Conservation (phyloP, 2,113 vertebrate genomes). For the Ageneiosus marmoratus region DNA sequence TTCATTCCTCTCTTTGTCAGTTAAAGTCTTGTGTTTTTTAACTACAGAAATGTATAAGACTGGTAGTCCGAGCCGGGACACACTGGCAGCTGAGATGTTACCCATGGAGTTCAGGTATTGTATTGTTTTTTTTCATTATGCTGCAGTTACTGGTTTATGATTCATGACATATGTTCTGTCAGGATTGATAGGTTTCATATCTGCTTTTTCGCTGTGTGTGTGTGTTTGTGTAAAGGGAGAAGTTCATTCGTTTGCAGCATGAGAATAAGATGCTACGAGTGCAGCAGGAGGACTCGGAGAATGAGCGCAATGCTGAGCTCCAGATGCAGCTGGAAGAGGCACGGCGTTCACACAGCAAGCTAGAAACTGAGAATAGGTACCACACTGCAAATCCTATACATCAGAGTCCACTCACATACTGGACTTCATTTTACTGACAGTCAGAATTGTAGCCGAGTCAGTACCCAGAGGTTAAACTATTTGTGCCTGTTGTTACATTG, state of each 20-base stretch:
- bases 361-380: conserved; percentile 88
- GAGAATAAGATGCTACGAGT: conserved; percentile 96
- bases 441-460: background rate
- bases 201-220: background rate
- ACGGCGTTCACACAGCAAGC: conserved; percentile 79
- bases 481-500: background rate
- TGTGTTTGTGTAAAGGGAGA: conserved; percentile 75
- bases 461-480: background rate
- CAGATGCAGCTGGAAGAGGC: conserved; percentile 86
- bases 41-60: conserved; percentile 69
- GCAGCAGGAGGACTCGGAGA: conserved; percentile 88
- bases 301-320: conserved; percentile 81
- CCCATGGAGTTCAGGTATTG: conserved; percentile 89
- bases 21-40: background rate
- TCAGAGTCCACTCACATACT: background rate
- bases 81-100: conserved; percentile 92
- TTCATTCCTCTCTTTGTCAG: background rate
- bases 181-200: background rate
- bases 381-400: background rate
- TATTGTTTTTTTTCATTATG: background rate
- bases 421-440: background rate
- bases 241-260: conserved; percentile 91
- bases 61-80: conserved; percentile 82
- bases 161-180: background rate
- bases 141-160: background rate